These are phyloP conservation scores for Dipodomys ordii DNA, from an alignment of 2,113 vertebrate genomes.

Conservation along the genomic window DNA sequence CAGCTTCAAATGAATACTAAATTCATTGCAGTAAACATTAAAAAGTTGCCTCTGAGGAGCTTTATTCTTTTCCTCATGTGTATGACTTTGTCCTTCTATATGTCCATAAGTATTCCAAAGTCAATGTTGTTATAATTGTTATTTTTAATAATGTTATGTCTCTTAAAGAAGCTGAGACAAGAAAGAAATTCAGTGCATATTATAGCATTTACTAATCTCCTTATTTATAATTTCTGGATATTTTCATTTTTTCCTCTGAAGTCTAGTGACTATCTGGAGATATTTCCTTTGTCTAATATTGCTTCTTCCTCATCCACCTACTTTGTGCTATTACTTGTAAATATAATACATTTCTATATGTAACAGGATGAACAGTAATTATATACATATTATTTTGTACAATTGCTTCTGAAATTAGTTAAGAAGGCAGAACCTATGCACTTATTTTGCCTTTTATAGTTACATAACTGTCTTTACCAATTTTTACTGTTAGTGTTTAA, in stretches of 20 bases:
- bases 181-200: background rate
- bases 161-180: constrained; percentile 45
- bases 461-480: background rate
- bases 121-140: constrained; percentile 15
- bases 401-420: constrained; percentile 17
- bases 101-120: constrained; percentile 24
- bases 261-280: background rate
- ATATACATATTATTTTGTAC: background rate
- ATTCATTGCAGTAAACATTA: constrained; percentile 52
- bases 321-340: background rate
- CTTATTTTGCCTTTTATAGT: background rate
- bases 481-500: constrained; percentile 34
- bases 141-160: constrained; percentile 35
- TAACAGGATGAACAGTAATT: background rate
- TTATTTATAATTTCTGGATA: constrained; percentile 17
- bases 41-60: background rate
- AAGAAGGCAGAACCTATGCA: background rate
- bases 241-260: background rate
- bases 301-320: background rate
- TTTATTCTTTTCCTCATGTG: background rate
- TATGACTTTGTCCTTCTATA: background rate
- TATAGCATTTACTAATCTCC: constrained; percentile 19
- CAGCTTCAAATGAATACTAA: background rate
- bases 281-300: background rate
- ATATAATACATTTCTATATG: constrained; percentile 1